Evolutionary conservation across 2,797 vertebrate genomes (phyloP).

Genomic region (Schizopygopsis malacanthus): DNA sequence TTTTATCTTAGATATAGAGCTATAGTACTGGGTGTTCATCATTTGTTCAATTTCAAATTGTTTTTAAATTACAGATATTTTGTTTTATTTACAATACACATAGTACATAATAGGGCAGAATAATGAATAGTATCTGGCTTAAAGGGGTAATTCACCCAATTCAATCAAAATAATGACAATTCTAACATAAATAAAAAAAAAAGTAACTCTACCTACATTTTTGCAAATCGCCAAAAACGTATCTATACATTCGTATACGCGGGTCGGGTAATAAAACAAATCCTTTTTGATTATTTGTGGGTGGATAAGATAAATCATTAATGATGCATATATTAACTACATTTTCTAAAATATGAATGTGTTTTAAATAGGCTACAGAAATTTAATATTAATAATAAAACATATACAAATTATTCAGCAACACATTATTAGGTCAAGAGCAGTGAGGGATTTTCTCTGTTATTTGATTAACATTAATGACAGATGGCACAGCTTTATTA

Average conservation of each 20-base stretch:
- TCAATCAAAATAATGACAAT: not conserved
- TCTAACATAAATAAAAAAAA: not conserved
- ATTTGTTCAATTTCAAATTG: not conserved
- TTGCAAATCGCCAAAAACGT: not conserved
- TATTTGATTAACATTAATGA: no score
- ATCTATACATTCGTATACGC: not conserved
- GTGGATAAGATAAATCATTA: no score
- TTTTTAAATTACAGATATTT: slow-evolving; percentile 23
- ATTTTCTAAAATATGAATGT: no score
- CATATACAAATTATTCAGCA: no score
- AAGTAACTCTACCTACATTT: not conserved
- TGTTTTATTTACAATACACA: not conserved
- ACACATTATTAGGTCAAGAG: no score
- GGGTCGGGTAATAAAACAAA: no score
- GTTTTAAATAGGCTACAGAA: no score
- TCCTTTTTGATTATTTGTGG: no score
- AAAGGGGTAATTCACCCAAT: not conserved
- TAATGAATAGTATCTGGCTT: not conserved
- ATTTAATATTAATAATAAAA: no score
- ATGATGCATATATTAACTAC: no score
- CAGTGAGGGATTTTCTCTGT: no score
- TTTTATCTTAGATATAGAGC: not conserved
- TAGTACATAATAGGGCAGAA: not conserved
- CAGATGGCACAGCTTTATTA: no score
- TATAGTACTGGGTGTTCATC: slow-evolving; percentile 12